Conservation (phyloP, 2,888 invertebrate genomes). For the Drosophila anceps region DNA sequence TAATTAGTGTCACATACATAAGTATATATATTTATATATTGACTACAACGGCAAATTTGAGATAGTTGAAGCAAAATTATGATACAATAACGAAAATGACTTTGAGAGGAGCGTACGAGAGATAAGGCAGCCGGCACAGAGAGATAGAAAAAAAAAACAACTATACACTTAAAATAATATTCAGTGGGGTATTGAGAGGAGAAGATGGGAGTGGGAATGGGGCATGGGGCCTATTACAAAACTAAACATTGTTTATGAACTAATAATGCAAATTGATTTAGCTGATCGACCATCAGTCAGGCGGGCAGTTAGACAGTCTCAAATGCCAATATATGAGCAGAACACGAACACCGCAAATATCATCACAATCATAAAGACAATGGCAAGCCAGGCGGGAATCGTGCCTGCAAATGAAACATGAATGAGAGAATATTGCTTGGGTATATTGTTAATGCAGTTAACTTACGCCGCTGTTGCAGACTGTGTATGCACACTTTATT, state of each 20-base stretch:
- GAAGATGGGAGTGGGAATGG: background rate
- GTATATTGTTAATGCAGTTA: background rate
- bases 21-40: slow-evolving; percentile 21
- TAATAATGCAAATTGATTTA: slow-evolving; percentile 67
- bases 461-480: slow-evolving; percentile 92
- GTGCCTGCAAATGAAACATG: slow-evolving; percentile 87
- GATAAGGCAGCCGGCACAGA: slow-evolving; percentile 68
- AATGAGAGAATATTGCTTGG: background rate
- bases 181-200: slow-evolving; percentile 31
- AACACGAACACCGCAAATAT: slow-evolving; percentile 92
- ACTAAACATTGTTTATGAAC: slow-evolving; percentile 58
- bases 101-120: slow-evolving; percentile 25
- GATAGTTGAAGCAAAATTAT: slow-evolving; percentile 48
- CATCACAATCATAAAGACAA: slow-evolving; percentile 90
- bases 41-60: slow-evolving; percentile 44
- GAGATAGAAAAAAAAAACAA: slow-evolving; percentile 47
- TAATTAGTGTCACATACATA: slow-evolving; percentile 16
- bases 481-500: slow-evolving; percentile 96
- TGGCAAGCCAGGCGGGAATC: slow-evolving; percentile 93
- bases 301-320: slow-evolving; percentile 43
- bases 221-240: slow-evolving; percentile 18
- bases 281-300: slow-evolving; percentile 25
- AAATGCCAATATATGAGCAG: slow-evolving; percentile 94
- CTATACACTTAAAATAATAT: slow-evolving; percentile 72
- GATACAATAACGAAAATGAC: slow-evolving; percentile 52